These are phyloP conservation scores for Saccopteryx leptura DNA, from an alignment of 2,113 vertebrate species.

Conservation along the genomic window DNA sequence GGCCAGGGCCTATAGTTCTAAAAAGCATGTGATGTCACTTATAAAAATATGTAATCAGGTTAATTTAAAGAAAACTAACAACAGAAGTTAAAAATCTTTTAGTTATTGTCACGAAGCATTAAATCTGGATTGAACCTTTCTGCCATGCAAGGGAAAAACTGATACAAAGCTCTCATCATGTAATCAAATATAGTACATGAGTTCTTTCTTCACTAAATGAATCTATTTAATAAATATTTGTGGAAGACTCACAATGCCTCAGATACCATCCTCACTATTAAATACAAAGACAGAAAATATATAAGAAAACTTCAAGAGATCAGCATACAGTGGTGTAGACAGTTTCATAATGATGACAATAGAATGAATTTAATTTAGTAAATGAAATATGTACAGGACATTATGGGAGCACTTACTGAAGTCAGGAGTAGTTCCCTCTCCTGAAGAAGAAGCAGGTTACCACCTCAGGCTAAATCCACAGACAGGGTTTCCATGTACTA, in stretches of 20 bases:
- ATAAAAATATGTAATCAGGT: not conserved
- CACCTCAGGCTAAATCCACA: not conserved
- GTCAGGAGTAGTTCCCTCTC: not conserved
- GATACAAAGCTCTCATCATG: not conserved
- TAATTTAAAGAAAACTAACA: constrained; percentile 58
- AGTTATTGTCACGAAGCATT: constrained; percentile 15
- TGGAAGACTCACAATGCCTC: not conserved
- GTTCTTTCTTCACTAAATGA: constrained; percentile 10
- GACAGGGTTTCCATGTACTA: not conserved
- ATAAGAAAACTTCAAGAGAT: not conserved
- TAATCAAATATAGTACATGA: not conserved
- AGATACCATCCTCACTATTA: not conserved
- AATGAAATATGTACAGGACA: not conserved
- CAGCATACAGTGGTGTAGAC: not conserved
- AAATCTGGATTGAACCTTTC: not conserved
- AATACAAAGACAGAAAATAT: not conserved
- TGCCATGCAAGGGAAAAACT: not conserved
- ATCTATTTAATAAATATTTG: constrained; percentile 27
- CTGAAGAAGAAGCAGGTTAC: not conserved
- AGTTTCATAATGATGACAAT: not conserved
- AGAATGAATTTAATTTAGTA: not conserved
- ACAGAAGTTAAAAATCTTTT: not conserved
- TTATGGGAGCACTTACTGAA: not conserved
- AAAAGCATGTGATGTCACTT: constrained; percentile 43
- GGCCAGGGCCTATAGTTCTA: not conserved